Evolutionary conservation across 2,888 invertebrate genomes (phyloP), one percentile per base, ranked within the genome.

Genomic region (Stramonita haemastoma): DNA sequence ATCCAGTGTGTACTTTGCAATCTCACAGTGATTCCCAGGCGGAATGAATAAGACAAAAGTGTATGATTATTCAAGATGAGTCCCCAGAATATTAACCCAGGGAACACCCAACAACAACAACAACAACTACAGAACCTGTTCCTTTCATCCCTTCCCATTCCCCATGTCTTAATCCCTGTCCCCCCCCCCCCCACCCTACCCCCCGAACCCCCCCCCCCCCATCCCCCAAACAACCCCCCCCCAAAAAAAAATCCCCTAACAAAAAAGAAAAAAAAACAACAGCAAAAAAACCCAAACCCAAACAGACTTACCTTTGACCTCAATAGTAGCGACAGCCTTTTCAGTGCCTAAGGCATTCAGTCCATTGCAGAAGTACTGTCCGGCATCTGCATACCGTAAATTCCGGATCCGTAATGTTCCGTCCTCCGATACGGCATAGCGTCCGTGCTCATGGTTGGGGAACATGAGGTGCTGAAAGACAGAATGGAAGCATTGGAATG

Each of bases 361-460:
- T 57, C 99, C 99, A 32, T 79, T 98, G 96, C 99, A 99, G 32
- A 98, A 98, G 95, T 99, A 97, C 96, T 97, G 97, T 19, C 98
- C 98, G 90, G 97, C 97, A 94, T 98, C 98, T 92, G 97, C 97
- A 90, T 97, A 97, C 93, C 97, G 97, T 17, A 97, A 97, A 90
- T 97, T 97, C 97, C 93, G 97, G 95, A 98, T 97, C 93, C 97
- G 96, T 86, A 98, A 96, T 1, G 97, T 97, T 77, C 98, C 98
- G 93, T 97, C 97, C 87, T 97, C 96, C 0, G 97, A 97, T 0
- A 98, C 98, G 91, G 97, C 97, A 95, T 97, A 97, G 94, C 97
- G 97, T 29, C 97, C 97, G 94, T 98, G 97, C 34, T 97, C 97
- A 93, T 97, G 97, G 90, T 97, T 98, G 92, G 98, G 97, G 94